Base-by-base conservation (phyloP, 37 sponge, comb jelly and placozoan genomes). In the Beroe ovata region DNA sequence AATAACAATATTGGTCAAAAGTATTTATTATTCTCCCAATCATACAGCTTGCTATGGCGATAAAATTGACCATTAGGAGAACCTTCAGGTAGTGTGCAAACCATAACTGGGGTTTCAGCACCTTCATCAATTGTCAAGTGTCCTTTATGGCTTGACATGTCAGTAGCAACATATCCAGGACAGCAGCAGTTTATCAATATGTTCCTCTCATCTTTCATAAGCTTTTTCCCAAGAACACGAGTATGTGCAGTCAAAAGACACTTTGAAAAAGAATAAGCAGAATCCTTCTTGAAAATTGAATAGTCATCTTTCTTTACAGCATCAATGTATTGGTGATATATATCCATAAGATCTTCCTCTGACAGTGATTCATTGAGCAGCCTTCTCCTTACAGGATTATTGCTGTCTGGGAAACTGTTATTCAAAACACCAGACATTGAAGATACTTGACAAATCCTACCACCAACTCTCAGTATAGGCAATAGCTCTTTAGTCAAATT, bases 61-160 rank as follows among this genome's bases (percentile, higher is more conserved):
- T 93, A 96, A 81, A 94, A 96, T 60, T 92, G 71, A 14, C 96
- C 96, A 71, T 14, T 92, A 0, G 94, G 92, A 26, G 91, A 81
- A 23, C 90, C 93, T 22, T 81, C 38, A 34, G 94, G 96, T 11
- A 96, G 89, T 21, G 92, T 72, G 40, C 92, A 90, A 11, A 92
- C 64, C 33, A 60, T 23, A 8, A 92, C 91, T 0, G 94, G 94
- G 39, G 94, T 96, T 23, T 91, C 93, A 23, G 96, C 96, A 36
- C 96, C 96, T 77, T 96, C 60, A 28, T 94, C 94, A 18, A 94
- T 90, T 64, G 92, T 90, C n/a, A 90, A 64, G 54, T 71, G 71
- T 0, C 92, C 93, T 11, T 88, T 90, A 39, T 60, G 60, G 0
- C 64, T 39, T 2, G 96, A 54, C 94, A 95, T 95, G 89, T 95